Evolutionary conservation across 2,113 vertebrate species (phyloP).

Genomic region (Propithecus coquereli): DNA sequence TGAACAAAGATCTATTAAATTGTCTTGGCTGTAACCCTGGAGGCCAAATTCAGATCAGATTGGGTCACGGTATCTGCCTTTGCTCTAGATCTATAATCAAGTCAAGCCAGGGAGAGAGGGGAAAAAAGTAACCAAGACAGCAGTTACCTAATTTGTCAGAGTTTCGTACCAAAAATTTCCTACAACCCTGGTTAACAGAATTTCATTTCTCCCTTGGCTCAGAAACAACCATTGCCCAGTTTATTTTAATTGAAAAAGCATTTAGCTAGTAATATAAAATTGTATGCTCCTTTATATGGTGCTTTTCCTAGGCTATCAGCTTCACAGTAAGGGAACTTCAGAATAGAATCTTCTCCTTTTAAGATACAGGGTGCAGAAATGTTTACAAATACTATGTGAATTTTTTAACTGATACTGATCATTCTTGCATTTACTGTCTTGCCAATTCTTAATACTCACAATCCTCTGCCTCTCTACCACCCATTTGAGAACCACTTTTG

Average conservation of each 20-base stretch:
- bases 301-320: background rate
- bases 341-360: background rate
- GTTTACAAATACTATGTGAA: background rate
- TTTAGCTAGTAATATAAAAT: background rate
- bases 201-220: background rate
- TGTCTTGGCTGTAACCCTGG: background rate
- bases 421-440: background rate
- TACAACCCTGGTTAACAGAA: background rate
- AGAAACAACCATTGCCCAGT: background rate
- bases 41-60: background rate
- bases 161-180: background rate
- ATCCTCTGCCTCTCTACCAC: background rate
- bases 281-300: background rate
- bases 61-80: background rate
- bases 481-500: no score
- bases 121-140: background rate
- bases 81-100: background rate
- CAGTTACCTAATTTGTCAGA: background rate
- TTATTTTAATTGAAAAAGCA: background rate
- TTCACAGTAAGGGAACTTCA: background rate
- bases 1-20: conserved; percentile 29
- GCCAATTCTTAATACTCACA: background rate
- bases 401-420: background rate
- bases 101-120: background rate
- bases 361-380: background rate